A percentile compares a stretch with the other conserved stretches of the same genome.
Evolutionary conservation across 2,888 invertebrate species (phyloP).

Genomic region (Cenopis cana): DNA sequence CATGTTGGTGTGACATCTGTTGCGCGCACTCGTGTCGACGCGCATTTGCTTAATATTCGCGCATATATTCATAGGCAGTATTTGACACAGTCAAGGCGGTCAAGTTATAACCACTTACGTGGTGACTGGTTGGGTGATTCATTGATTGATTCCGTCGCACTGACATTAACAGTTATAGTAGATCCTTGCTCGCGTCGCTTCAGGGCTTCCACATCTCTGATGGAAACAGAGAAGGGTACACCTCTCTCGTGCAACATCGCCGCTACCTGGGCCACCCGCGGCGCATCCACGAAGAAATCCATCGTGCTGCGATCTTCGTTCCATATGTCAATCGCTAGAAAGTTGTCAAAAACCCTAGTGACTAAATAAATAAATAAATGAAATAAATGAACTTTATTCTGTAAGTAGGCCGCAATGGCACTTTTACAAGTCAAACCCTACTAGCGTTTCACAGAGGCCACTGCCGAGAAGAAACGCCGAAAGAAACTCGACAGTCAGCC

Average conservation of each 20-base stretch:
- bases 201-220: slow-evolving; percentile 61
- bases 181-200: slow-evolving; percentile 59
- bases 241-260: slow-evolving; percentile 71
- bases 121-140: background rate
- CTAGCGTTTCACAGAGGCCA: too few relatives aligned
- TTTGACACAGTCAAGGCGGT: too few relatives aligned
- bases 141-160: background rate
- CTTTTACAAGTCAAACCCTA: too few relatives aligned
- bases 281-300: slow-evolving; percentile 75
- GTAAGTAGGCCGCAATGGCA: too few relatives aligned
- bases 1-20: too few relatives aligned
- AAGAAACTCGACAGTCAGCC: too few relatives aligned
- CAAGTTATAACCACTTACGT: background rate
- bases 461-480: too few relatives aligned
- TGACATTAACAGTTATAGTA: slow-evolving; percentile 22
- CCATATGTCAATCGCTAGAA: slow-evolving; percentile 73
- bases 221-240: slow-evolving; percentile 68
- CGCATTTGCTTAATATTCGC: too few relatives aligned
- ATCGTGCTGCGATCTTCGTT: slow-evolving; percentile 73
- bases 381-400: too few relatives aligned
- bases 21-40: too few relatives aligned
- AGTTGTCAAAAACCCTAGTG: background rate
- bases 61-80: too few relatives aligned
- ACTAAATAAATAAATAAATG: too few relatives aligned
- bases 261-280: slow-evolving; percentile 63